phyloP scores from a whole-genome alignment of 2,113 vertebrate species.

The Odontophorus gujanensis region DNA sequence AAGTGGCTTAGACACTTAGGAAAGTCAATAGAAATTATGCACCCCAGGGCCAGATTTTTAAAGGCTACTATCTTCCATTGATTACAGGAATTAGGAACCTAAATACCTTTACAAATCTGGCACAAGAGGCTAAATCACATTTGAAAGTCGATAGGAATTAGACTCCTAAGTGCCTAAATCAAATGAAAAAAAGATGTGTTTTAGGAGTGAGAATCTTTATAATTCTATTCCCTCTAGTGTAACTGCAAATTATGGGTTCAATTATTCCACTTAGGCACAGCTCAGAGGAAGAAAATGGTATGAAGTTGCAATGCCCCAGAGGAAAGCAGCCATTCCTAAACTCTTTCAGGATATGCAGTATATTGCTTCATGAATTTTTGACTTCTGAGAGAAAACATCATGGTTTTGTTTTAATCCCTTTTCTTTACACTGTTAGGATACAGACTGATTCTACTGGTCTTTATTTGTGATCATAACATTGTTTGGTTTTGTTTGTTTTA shows the following conservation, averaged over 20 bases:
- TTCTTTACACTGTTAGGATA: not conserved
- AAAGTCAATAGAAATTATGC: conserved; percentile 73
- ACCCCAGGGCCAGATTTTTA: conserved; percentile 70
- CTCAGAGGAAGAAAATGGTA: conserved; percentile 69
- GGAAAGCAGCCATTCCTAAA: conserved; percentile 45
- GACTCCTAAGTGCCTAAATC: conserved; percentile 67
- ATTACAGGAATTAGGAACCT: conserved; percentile 71
- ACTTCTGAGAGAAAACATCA: conserved; percentile 1
- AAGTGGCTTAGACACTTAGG: conserved; percentile 63
- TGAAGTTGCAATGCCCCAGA: conserved; percentile 60
- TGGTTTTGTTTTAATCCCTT: not conserved
- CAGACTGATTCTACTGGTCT: not conserved
- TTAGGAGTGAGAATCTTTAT: conserved; percentile 71
- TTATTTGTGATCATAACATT: not conserved
- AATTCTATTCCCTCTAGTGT: conserved; percentile 68
- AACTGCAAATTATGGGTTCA: conserved; percentile 72
- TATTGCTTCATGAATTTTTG: conserved; percentile 35
- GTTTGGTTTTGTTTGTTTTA: not conserved
- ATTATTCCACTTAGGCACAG: conserved; percentile 65
- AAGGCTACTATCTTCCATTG: conserved; percentile 72
- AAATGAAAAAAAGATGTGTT: conserved; percentile 67
- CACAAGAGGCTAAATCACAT: conserved; percentile 69
- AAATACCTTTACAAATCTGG: conserved; percentile 73
- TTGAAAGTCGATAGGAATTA: conserved; percentile 73
- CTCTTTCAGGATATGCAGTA: conserved; percentile 39